Evolutionary conservation across 2,797 vertebrate genomes (phyloP).

Genomic region (Agapornis canus): DNA sequence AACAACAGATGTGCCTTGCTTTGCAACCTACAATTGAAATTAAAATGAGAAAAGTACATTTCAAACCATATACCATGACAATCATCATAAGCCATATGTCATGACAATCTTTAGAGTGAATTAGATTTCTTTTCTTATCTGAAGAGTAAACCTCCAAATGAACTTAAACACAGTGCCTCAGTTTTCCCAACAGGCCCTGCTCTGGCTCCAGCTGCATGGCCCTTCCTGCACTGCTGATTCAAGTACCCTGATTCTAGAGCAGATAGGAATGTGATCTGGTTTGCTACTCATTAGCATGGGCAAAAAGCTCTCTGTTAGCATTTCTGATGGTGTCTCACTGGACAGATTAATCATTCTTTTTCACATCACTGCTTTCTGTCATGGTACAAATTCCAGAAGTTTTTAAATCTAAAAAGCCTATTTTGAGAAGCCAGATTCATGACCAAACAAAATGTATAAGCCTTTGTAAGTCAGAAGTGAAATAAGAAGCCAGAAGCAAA

Average conservation of each 20-base stretch:
- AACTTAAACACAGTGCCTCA: neutral
- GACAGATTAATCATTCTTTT: neutral
- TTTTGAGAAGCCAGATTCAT: neutral
- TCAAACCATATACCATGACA: neutral
- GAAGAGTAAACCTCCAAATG: neutral
- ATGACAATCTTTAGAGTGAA: neutral
- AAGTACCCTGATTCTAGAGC: neutral
- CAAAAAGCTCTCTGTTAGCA: neutral
- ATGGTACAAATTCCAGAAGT: neutral
- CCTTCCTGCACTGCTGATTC: neutral
- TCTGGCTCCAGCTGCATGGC: neutral
- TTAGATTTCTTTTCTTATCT: neutral
- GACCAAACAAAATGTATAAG: neutral
- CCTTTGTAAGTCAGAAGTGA: neutral
- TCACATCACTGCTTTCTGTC: neutral
- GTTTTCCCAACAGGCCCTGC: neutral
- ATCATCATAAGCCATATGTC: neutral
- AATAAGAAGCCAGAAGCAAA: neutral
- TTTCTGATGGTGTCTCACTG: neutral
- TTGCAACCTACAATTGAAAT: neutral
- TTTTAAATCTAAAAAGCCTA: neutral
- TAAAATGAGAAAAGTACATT: neutral
- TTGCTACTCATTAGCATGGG: neutral
- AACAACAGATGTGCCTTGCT: neutral
- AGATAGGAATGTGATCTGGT: neutral